Conservation (phyloP, 2,888 invertebrate species). For the Apamea epomidion region DNA sequence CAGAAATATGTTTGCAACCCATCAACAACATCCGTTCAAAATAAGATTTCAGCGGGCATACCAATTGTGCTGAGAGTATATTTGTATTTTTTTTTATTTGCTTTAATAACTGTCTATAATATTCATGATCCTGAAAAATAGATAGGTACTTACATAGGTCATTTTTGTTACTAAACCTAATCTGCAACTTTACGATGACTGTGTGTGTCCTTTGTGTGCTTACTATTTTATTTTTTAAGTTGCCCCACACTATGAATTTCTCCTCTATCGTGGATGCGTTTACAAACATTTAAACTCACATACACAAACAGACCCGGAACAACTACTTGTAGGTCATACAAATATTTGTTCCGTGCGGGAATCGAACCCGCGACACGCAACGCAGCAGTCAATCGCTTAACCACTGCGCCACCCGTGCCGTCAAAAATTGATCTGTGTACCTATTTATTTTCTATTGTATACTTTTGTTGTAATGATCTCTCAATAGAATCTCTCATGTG, state of each 20-base stretch:
- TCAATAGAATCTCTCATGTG: not conserved
- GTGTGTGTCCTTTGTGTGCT: not conserved
- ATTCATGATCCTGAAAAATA: not conserved
- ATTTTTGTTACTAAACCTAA: not conserved
- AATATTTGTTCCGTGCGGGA: too few relatives aligned
- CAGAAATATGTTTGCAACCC: slow-evolving; percentile 66
- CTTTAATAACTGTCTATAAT: not conserved
- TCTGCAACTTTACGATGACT: not conserved
- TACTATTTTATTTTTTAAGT: too few relatives aligned
- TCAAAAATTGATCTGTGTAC: not conserved
- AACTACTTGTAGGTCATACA: too few relatives aligned
- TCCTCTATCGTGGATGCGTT: too few relatives aligned
- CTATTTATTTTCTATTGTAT: not conserved
- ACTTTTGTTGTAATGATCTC: not conserved
- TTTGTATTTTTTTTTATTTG: not conserved
- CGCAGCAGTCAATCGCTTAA: too few relatives aligned
- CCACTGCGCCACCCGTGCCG: too few relatives aligned
- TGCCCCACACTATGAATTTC: too few relatives aligned
- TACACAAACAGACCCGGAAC: too few relatives aligned
- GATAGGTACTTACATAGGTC: not conserved
- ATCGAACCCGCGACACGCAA: too few relatives aligned
- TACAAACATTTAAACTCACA: too few relatives aligned
- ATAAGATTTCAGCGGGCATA: slow-evolving; percentile 73
- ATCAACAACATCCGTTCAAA: slow-evolving; percentile 74
- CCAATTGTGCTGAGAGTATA: slow-evolving; percentile 63